Percentiles rank a stretch among this genome's conserved stretches.
Conservation (phyloP, 2,888 invertebrate genomes). For the Melanotus villosus region DNA sequence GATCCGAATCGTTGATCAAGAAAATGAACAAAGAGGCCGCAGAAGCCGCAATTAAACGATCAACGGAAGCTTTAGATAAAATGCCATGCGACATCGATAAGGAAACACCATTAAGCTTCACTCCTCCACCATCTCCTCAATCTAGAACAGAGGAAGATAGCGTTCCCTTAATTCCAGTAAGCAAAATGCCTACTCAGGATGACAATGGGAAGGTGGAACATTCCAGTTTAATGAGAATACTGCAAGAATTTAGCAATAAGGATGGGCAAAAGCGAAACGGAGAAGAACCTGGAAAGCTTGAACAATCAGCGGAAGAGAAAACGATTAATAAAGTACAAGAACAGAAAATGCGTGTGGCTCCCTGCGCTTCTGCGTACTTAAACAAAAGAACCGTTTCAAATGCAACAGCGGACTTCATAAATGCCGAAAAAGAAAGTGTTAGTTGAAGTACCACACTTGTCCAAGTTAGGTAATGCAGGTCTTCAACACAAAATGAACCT, state of each 20-base stretch:
- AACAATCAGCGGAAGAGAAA: neutral
- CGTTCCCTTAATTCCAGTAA: conserved; percentile 18
- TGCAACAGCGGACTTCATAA: conserved; percentile 42
- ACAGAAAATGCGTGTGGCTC: neutral
- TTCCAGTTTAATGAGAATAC: conserved; percentile 64
- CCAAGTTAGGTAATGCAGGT: conserved; percentile 2
- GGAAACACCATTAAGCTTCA: conserved; percentile 25
- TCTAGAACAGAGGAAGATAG: conserved; percentile 37
- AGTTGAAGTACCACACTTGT: conserved; percentile 15
- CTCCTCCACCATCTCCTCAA: conserved; percentile 60
- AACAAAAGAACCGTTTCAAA: conserved; percentile 13
- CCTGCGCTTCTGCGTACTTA: conserved; percentile 1
- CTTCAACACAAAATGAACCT: neutral
- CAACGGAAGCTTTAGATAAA: neutral
- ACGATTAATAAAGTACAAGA: neutral
- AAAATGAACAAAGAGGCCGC: conserved; percentile 58
- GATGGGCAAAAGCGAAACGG: conserved; percentile 21
- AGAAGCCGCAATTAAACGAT: conserved; percentile 48
- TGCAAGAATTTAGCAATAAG: conserved; percentile 63
- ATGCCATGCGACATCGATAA: neutral
- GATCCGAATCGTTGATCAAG: conserved; percentile 62
- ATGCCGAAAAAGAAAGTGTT: conserved; percentile 38
- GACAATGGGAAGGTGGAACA: conserved; percentile 61
- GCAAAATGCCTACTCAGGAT: conserved; percentile 45
- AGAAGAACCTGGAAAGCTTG: neutral